phyloP scores from a whole-genome alignment of 2,888 invertebrate species.

The Mantis religiosa region DNA sequence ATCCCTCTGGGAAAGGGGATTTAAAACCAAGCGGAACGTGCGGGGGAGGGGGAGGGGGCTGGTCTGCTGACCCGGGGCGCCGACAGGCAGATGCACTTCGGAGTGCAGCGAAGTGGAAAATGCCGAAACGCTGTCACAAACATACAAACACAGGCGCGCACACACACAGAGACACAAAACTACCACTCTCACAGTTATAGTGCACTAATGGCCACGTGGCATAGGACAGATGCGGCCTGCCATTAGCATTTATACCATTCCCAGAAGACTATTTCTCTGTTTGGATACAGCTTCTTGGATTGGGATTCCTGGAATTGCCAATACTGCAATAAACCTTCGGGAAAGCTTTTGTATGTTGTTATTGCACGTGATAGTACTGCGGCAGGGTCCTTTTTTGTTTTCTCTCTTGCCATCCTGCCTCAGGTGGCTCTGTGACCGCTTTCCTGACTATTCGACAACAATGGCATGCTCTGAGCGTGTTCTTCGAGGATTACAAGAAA shows the following conservation, averaged over 20 bases:
- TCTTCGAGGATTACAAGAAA: too few species aligned
- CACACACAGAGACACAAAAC: not conserved
- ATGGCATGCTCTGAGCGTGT: too few species aligned
- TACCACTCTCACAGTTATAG: not conserved
- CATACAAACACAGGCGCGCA: not conserved
- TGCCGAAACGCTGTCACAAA: not conserved
- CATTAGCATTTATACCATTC: not conserved
- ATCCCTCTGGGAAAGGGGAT: not conserved
- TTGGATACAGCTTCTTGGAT: not conserved
- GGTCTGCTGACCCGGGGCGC: not conserved
- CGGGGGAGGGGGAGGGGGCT: not conserved
- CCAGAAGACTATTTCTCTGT: not conserved
- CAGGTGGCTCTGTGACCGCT: not conserved
- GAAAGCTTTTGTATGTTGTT: not conserved
- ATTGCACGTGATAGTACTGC: too few species aligned
- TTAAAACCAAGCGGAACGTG: not conserved
- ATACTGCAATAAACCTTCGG: not conserved
- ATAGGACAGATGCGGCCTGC: not conserved
- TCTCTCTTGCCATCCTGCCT: not conserved
- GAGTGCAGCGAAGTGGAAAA: not conserved
- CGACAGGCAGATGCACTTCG: slow-evolving; percentile 21
- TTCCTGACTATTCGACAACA: too few species aligned
- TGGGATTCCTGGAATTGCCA: not conserved
- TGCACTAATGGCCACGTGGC: not conserved
- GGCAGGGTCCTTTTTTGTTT: not conserved